Percentiles rank a stretch among this genome's conserved stretches.
Conservation (phyloP, 2,888 invertebrate genomes). For the Leucoptera coffeella region DNA sequence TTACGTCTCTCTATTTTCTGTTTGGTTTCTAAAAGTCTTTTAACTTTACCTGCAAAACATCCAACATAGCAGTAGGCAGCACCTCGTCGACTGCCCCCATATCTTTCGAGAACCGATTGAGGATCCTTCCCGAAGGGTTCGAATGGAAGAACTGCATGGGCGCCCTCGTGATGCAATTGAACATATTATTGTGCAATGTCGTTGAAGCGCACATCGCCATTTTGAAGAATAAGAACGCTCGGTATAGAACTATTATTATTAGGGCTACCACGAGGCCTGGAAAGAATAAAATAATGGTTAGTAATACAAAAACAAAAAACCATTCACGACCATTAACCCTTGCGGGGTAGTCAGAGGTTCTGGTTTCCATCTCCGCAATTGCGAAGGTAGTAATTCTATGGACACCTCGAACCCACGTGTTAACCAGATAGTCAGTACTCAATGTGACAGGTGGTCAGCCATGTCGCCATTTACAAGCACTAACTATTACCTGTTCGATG, state of each 20-base stretch:
- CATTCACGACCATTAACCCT: too few species aligned
- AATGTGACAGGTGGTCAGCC: too few species aligned
- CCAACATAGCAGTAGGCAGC: conserved; percentile 55
- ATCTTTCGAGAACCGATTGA: conserved; percentile 88
- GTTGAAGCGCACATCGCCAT: conserved; percentile 70
- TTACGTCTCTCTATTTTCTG: too few species aligned
- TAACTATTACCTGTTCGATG: too few species aligned
- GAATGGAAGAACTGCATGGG: conserved; percentile 84
- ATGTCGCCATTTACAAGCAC: too few species aligned
- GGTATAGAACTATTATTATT: conserved; percentile 37
- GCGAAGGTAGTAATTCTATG: too few species aligned
- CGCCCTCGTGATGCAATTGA: conserved; percentile 70
- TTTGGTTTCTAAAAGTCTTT: too few species aligned
- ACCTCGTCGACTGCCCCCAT: conserved; percentile 68
- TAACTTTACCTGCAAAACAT: conserved; percentile 45
- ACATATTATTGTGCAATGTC: conserved; percentile 78
- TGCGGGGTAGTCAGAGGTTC: too few species aligned
- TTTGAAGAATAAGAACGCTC: conserved; percentile 56
- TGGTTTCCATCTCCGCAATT: too few species aligned
- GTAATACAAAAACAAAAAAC: too few species aligned
- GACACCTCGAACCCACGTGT: too few species aligned
- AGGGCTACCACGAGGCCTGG: conserved; percentile 43
- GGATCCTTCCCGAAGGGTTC: conserved; percentile 75
- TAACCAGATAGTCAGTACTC: too few species aligned
- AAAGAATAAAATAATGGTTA: conserved; percentile 19